Base-by-base conservation (phyloP, 2,113 vertebrate genomes). In the Burhinus oedicnemus region DNA sequence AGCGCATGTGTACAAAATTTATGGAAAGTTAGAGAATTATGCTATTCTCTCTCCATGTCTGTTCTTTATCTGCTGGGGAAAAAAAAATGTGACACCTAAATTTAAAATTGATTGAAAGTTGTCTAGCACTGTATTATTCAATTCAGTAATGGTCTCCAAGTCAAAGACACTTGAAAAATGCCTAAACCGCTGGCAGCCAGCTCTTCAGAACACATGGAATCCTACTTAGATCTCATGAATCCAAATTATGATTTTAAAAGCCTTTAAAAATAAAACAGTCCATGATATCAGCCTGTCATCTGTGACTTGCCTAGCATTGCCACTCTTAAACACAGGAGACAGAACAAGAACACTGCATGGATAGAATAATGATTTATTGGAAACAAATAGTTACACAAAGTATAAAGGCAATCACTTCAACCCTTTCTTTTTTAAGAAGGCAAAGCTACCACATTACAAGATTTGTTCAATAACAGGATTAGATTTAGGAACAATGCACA, bases 281-380 rank as follows among this genome's bases (percentile, higher is more conserved):
- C 29, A 23, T 0, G 0, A 6, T 40, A 87, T 10, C 74, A 94
- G 42, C 51, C n/a, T 82, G 42, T 42, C 69, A 49, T 66, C 19
- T 76, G 55, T 52, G 47, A 85, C 74, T 38, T 92, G 42, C 52
- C 32, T 78, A 94, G 54, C 54, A 30, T 0, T 2, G 45, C 55
- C 38, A 72, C 62, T 83, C 34, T 47, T n/a, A 83, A 64, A 61
- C 1, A 1, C 12, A 34, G 77, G 27, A 89, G 27, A 86, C 0
- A 12, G 44, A 91, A 79, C 22, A 85, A 83, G 19, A 90, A 44
- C 49, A 76, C 34, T 36, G 27, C 51, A 58, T 32, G 29, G 80
- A 78, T 9, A 84, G 68, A 89, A 87, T 55, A 89, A 84, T 8
- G 10, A 75, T 96, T 97, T 93, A 95, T 95, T 93, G 42, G 74